phyloP scores from a whole-genome alignment of 1,140 invertebrate genomes.

The Calephelis nemesis region DNA sequence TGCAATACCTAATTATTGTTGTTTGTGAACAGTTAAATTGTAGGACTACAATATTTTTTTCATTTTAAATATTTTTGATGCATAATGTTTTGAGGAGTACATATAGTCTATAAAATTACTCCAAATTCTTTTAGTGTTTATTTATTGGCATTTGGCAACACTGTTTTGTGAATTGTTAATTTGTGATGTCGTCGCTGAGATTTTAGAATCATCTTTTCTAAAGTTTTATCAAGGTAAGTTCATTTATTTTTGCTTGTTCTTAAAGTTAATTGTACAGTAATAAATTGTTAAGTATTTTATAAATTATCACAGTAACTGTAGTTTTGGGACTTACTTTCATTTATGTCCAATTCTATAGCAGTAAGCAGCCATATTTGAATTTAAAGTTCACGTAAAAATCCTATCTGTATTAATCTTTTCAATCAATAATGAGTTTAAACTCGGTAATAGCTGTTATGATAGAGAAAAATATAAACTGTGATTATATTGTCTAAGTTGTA shows the following conservation, averaged over 20 bases:
- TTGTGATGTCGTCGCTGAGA: constrained; percentile 76
- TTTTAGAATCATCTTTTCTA: constrained; percentile 75
- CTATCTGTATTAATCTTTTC: constrained; percentile 55
- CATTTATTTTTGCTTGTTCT: constrained; percentile 22
- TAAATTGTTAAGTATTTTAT: no score
- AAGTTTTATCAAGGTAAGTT: constrained; percentile 74
- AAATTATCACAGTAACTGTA: no score
- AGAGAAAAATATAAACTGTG: neutral
- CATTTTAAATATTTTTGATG: no score
- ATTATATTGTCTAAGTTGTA: neutral
- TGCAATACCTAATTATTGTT: no score
- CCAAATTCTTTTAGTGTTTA: neutral
- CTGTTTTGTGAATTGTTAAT: constrained; percentile 41
- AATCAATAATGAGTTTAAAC: constrained; percentile 39
- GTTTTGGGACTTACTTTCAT: neutral
- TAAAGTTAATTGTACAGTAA: no score
- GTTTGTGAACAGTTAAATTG: no score
- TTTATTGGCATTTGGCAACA: constrained; percentile 29
- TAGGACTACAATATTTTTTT: no score
- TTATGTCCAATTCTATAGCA: constrained; percentile 26
- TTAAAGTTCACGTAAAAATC: constrained; percentile 51
- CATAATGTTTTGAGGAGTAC: no score
- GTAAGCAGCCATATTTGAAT: constrained; percentile 73
- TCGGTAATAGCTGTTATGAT: neutral
- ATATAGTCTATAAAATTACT: no score